Evolutionary conservation across 37 sponge, comb jelly and placozoan species (phyloP), one percentile per base, ranked within the genome.

Genomic region (Halisarca cf. caerulea): DNA sequence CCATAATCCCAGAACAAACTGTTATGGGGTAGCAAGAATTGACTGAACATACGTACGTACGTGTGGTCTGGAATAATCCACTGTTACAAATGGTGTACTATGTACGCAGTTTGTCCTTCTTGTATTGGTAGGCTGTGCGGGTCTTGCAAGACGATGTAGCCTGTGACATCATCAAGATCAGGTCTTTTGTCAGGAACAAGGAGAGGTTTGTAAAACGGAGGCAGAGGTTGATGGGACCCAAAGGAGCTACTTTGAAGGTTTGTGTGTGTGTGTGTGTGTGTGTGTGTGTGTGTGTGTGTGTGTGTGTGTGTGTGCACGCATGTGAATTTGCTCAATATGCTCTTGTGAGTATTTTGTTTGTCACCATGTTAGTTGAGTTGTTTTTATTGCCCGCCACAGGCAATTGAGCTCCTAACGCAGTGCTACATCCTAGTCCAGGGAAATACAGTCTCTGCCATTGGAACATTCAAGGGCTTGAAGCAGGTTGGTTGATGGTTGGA

Each of bases 391-490:
- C 11, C 30, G 47, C 39, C 21, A 9, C 45, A 96, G 94, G 98
- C 98, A 11, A 83, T 98, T 37, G 98, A 98, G 78, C 86, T 98
- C 14, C 91, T 98, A 25, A 98, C 98, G 11, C 92, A 89, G 53
- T 98, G 96, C 86, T 98, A 98, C 88, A 85, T 98, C 21, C 59
- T 97, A 86, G 95, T 99, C 2, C 99, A 96, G 74, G 99, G 99
- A 2, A 93, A 87, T 85, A 99, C 99, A 0, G 99, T 99, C 47
- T 90, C 97, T 44, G 91, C 90, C 6, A 82, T 96, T 0, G 99
- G 99, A 3, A 44, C 87, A 20, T 95, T 75, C 88, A 87, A 59
- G 32, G 99, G 99, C 15, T 86, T 97, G 32, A 97, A 97, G 64
- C 93, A 95, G 81, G 90, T 95, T 5, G 47, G 59, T 38, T 21